phyloP scores from a whole-genome alignment of 2,113 vertebrate genomes.

The Xyliphius kryptos region DNA sequence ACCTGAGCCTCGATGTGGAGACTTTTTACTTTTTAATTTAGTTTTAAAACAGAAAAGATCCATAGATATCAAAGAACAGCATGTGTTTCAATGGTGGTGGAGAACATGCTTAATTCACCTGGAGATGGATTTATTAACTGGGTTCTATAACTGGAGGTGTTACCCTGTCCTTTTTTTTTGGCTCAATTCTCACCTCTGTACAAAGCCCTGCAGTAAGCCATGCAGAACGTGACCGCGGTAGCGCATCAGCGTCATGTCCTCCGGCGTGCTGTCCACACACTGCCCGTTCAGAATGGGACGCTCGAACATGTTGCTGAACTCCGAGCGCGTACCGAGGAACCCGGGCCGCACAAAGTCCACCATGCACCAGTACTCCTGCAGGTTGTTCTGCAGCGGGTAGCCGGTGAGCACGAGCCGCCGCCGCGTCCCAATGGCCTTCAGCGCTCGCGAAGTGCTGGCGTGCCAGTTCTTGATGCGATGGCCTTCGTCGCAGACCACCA shows the following conservation, averaged over 20 bases:
- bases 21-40: too few relatives aligned
- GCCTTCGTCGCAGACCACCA: slow-evolving; percentile 96
- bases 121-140: too few relatives aligned
- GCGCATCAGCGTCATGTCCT: slow-evolving; percentile 91
- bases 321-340: slow-evolving; percentile 92
- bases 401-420: slow-evolving; percentile 91
- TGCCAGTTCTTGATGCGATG: slow-evolving; percentile 99
- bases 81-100: too few relatives aligned
- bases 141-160: too few relatives aligned
- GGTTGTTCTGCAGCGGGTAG: slow-evolving; percentile 96
- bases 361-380: slow-evolving; percentile 99
- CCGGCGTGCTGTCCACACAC: slow-evolving; percentile 94
- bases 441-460: slow-evolving; percentile 92
- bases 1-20: too few relatives aligned
- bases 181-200: slow-evolving; percentile 89
- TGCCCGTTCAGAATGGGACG: slow-evolving; percentile 95
- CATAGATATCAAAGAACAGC: too few relatives aligned
- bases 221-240: slow-evolving; percentile 97
- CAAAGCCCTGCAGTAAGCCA: slow-evolving; percentile 95
- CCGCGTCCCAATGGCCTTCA: slow-evolving; percentile 93
- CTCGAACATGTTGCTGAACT: slow-evolving; percentile 99
- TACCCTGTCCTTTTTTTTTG: too few relatives aligned
- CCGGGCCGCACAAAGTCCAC: slow-evolving; percentile 96
- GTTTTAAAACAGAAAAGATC: too few relatives aligned
- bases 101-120: too few relatives aligned